phyloP scores from a whole-genome alignment of 2,888 invertebrate genomes.

The Mesopsocus fuscifrons region DNA sequence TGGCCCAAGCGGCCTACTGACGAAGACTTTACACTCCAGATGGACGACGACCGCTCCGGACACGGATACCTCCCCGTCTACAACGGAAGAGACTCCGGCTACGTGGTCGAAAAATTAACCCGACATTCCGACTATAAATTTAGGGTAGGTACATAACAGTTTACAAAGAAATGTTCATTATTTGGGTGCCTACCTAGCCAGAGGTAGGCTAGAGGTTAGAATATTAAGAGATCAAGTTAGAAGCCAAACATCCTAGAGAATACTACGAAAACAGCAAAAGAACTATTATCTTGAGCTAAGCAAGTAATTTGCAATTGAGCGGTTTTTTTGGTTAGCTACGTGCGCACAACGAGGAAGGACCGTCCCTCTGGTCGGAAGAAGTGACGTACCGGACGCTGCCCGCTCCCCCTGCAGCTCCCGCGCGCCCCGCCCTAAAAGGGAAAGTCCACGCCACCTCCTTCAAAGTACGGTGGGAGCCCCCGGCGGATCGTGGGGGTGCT shows the following conservation, averaged over 20 bases:
- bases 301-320: too few relatives aligned
- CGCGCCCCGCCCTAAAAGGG: constrained; percentile 59
- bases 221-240: too few relatives aligned
- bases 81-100: constrained; percentile 50
- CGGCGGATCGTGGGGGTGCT: constrained; percentile 54
- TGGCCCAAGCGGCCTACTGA: constrained; percentile 61
- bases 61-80: constrained; percentile 66
- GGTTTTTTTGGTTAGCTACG: too few relatives aligned
- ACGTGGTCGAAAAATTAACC: constrained; percentile 44
- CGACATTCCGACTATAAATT: constrained; percentile 68
- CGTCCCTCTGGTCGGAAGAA: constrained; percentile 64
- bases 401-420: constrained; percentile 57
- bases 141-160: constrained; percentile 25
- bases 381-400: constrained; percentile 59
- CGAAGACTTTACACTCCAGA: constrained; percentile 65
- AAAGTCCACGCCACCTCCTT: constrained; percentile 63
- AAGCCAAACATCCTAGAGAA: too few relatives aligned
- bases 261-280: too few relatives aligned
- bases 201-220: too few relatives aligned
- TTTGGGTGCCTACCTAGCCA: too few relatives aligned
- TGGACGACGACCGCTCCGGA: constrained; percentile 47
- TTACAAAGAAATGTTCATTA: too few relatives aligned
- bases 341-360: constrained; percentile 66
- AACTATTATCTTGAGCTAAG: too few relatives aligned
- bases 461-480: constrained; percentile 66